Conservation (phyloP, 1,140 invertebrate genomes). For the Apolygus lucorum region DNA sequence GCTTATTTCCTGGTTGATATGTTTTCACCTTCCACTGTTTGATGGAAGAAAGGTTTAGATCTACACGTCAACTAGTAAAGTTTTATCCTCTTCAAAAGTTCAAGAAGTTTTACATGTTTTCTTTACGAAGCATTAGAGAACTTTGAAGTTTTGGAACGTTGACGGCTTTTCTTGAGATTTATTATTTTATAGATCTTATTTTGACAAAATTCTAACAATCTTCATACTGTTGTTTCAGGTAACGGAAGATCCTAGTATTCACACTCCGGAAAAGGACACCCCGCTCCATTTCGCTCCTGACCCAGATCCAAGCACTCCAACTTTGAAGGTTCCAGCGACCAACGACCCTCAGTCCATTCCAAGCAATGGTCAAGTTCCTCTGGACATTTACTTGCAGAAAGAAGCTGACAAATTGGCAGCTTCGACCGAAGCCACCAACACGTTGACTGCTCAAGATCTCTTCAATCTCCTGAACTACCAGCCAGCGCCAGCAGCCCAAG, state of each 20-base stretch:
- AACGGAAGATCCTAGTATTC: conserved; percentile 40
- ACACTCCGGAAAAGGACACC: conserved; percentile 39
- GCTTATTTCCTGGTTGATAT: no score
- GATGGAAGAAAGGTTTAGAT: no score
- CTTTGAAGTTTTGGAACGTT: no score
- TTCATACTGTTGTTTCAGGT: conserved; percentile 30
- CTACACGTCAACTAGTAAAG: no score
- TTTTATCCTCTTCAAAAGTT: no score
- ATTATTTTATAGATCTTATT: neutral
- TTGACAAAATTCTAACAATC: no score
- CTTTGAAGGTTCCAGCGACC: conserved; percentile 39
- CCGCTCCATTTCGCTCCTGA: conserved; percentile 44
- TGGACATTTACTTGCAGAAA: conserved; percentile 34
- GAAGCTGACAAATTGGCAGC: conserved; percentile 26
- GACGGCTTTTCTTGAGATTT: no score
- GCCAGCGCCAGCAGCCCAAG: conserved; percentile 16
- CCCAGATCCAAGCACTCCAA: conserved; percentile 41
- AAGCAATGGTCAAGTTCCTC: conserved; percentile 40
- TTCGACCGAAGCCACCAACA: conserved; percentile 31
- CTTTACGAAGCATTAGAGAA: no score
- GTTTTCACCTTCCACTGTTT: no score
- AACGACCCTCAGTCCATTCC: conserved; percentile 41
- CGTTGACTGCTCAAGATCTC: conserved; percentile 46
- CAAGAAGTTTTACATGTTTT: no score
- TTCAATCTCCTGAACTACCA: conserved; percentile 44